These are phyloP conservation scores for Pycnonotus jocosus DNA, from an alignment of 2,113 vertebrate species.

Conservation along the genomic window DNA sequence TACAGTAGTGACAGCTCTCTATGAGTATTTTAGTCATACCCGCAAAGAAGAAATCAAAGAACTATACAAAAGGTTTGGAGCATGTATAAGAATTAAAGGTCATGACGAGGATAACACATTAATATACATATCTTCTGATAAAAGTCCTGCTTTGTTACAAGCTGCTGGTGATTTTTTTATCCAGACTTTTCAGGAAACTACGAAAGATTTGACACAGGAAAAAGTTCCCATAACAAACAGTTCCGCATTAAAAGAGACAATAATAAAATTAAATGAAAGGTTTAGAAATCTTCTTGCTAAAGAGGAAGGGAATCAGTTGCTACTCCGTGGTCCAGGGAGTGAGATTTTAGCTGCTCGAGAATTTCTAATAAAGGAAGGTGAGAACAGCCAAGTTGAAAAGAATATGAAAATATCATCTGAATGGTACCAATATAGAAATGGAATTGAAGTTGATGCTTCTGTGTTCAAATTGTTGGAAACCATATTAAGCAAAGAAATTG, in stretches of 20 bases:
- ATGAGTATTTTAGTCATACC: slow-evolving; percentile 60
- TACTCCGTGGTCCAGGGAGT: slow-evolving; percentile 43
- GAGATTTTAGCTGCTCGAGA: slow-evolving; percentile 45
- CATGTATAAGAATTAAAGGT: background rate
- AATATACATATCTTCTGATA: background rate
- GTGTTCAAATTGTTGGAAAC: slow-evolving; percentile 47
- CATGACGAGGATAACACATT: background rate
- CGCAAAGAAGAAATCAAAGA: background rate
- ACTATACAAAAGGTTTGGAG: background rate
- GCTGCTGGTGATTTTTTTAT: slow-evolving; percentile 29
- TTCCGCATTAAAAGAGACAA: background rate
- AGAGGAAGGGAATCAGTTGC: background rate
- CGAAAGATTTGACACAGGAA: background rate
- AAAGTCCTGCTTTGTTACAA: background rate
- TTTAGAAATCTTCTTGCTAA: slow-evolving; percentile 53
- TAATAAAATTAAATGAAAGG: background rate
- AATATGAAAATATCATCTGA: slow-evolving; percentile 1
- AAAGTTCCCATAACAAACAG: background rate
- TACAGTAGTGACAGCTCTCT: background rate
- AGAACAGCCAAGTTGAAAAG: background rate
- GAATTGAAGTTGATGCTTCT: slow-evolving; percentile 30
- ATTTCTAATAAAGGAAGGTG: background rate
- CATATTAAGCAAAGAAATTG: slow-evolving; percentile 15
- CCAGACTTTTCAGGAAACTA: slow-evolving; percentile 24
- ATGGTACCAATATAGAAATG: background rate